Evolutionary conservation across 1,140 invertebrate species (phyloP), one percentile per base, ranked within the genome.

Genomic region (Arion vulgaris): DNA sequence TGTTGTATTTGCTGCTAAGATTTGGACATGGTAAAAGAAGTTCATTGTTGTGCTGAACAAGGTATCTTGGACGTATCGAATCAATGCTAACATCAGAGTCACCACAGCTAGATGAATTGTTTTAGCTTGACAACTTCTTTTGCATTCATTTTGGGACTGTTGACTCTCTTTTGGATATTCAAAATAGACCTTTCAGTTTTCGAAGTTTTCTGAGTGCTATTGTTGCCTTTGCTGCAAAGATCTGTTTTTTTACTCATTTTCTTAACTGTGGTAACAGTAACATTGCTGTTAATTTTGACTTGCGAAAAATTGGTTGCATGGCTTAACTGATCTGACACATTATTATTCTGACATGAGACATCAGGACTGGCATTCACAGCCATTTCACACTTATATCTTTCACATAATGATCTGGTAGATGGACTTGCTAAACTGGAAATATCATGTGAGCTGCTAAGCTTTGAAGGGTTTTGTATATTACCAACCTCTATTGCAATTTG

Each of bases 21-120:
- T 75, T 75, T 75, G 73, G 73, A 49, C 73, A 75, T n/a, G 73
- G 73, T 28, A 75, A 36, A 45, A 75, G 45, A 28, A 75, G 39
- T n/a, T 75, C 73, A 75, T 51, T 45, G 34, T 75, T 75, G 45
- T 75, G 73, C 26, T 75, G 73, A 28, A 75, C 73, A n/a, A 75
- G 73, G 36, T 75, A 75, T 75, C 41, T 75, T 19, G 73, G 73
- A 23, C 73, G 73, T 34, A 49, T 75, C 17, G 73, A 75, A 28
- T 49, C 73, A 34, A 75, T 75, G 45, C 73, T 75, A 49, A 75
- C 32, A 49, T 75, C 73, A 45, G 73, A 75, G 15, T 75, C 73
- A 28, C 36, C 73, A 75, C 41, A 23, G 17, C 15, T 75, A n/a
- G 9, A 41, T n/a, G 71, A 26, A 13, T 72, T 36, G 71, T 11